phyloP scores from a whole-genome alignment of 1,140 invertebrate species.

The Hyposmocoma kahamanoa region DNA sequence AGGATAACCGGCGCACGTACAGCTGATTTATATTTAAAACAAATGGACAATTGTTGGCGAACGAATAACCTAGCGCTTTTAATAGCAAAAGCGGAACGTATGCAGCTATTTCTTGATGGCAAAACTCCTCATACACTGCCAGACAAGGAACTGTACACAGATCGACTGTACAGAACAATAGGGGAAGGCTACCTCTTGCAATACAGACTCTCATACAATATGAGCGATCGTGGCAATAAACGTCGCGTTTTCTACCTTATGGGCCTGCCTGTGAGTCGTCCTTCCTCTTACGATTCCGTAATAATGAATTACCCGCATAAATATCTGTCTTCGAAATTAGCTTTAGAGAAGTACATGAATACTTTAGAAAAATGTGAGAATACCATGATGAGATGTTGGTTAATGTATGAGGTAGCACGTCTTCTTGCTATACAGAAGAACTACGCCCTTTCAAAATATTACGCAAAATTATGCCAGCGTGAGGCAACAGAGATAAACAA shows the following conservation, averaged over 20 bases:
- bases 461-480: constrained; percentile 39
- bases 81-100: constrained; percentile 15
- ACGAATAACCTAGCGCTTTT: background rate
- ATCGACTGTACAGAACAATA: background rate
- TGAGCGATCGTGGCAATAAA: constrained; percentile 2
- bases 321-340: background rate
- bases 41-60: background rate
- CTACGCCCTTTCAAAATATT: constrained; percentile 37
- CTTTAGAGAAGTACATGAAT: background rate
- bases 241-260: constrained; percentile 1
- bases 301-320: constrained; percentile 3
- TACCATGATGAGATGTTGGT: constrained; percentile 40
- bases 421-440: constrained; percentile 34
- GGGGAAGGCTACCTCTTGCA: constrained; percentile 2
- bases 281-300: constrained; percentile 5
- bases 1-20: background rate
- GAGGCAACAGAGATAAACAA: constrained; percentile 24
- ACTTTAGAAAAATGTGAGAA: constrained; percentile 3
- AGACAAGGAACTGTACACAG: background rate
- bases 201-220: background rate
- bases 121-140: background rate
- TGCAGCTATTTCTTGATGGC: constrained; percentile 2
- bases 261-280: background rate
- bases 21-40: background rate
- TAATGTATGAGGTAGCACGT: constrained; percentile 42